Evolutionary conservation across 2,113 vertebrate species (phyloP), one percentile per base, ranked within the genome.

Genomic region (Cisticola juncidis): DNA sequence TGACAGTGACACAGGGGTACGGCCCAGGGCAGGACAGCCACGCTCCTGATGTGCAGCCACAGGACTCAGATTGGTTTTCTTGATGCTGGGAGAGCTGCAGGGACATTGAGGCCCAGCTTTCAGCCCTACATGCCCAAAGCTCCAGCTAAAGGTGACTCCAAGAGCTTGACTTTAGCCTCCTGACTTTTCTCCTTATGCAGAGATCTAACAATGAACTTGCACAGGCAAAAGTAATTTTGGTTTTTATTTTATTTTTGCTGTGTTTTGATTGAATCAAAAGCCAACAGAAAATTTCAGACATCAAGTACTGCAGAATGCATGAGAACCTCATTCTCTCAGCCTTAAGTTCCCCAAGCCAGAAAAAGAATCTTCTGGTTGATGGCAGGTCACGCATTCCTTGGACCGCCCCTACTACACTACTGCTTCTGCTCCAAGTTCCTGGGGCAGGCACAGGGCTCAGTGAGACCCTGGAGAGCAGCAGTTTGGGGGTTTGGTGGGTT

Each of bases 1-100:
- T 0, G 6, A 11, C 2, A 8, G 35, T 33, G 72, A 89, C 90
- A 76, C 3, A 1, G 4, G 4, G 58, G 28, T 28, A 31, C 0
- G 1, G 79, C 48, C 68, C 11, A 22, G 44, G 26, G 44, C 81
- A 61, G 33, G 42, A 80, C 70, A 36, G 40, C 19, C 36, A 47
- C 0, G 0, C 31, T 6, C 16, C 31, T 42, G 2, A 65, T 6
- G 31, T 4, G 14, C 64, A 60, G 90, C n/a, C n/a, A 24, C 2
- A 0, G 48, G 26, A 47, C 40, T 57, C 5, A 29, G 7, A n/a
- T 1, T 12, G 35, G 16, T 48, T 53, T 76, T 47, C 64, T 33
- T 38, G 53, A 17, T 44, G 66, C 73, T 81, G 35, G 72, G 33
- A 86, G 92, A 54, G 50, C 29, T 70, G 26, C 21, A 45, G n/a